Percentiles rank a stretch among this genome's conserved stretches.
Evolutionary conservation across 2,888 invertebrate genomes (phyloP).

Genomic region (Phrixothrix hirtus): DNA sequence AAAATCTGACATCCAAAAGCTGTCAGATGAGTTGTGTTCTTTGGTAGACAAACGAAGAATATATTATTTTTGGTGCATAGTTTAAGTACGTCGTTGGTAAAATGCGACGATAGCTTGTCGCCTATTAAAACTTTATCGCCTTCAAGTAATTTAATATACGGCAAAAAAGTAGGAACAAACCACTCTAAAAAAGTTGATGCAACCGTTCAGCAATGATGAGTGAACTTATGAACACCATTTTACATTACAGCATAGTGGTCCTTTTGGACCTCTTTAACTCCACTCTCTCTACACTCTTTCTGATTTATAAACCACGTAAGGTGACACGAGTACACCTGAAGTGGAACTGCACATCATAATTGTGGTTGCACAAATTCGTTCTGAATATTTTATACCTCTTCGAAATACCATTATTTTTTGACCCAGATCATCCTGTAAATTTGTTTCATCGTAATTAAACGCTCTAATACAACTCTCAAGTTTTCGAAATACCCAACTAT

Average conservation of each 20-base stretch:
- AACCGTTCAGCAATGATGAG: slow-evolving; percentile 33
- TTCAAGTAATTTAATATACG: slow-evolving; percentile 9
- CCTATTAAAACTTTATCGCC: slow-evolving; percentile 44
- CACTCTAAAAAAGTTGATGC: slow-evolving; percentile 39
- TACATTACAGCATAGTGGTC: slow-evolving; percentile 30
- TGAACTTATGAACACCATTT: slow-evolving; percentile 38
- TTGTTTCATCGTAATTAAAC: too few species aligned
- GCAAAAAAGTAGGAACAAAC: slow-evolving; percentile 27
- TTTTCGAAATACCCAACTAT: too few species aligned
- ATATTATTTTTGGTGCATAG: slow-evolving; percentile 40
- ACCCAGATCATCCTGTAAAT: too few species aligned
- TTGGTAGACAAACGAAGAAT: slow-evolving; percentile 42
- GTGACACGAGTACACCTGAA: slow-evolving; percentile 19
- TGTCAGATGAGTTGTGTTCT: slow-evolving; percentile 42
- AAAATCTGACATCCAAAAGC: too few species aligned
- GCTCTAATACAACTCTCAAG: too few species aligned
- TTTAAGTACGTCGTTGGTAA: slow-evolving; percentile 20
- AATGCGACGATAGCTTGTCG: slow-evolving; percentile 38
- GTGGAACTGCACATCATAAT: slow-evolving; percentile 39
- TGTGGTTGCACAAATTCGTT: slow-evolving; percentile 34
- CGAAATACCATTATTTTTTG: slow-evolving; percentile 16
- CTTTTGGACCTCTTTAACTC: slow-evolving; percentile 31
- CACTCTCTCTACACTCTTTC: slow-evolving; percentile 16
- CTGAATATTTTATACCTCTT: slow-evolving; percentile 26
- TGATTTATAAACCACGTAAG: slow-evolving; percentile 21